Percentiles rank a stretch among this genome's conserved stretches.
Conservation (phyloP, 1,140 invertebrate genomes). For the Brachionus asplanchnoidis region DNA sequence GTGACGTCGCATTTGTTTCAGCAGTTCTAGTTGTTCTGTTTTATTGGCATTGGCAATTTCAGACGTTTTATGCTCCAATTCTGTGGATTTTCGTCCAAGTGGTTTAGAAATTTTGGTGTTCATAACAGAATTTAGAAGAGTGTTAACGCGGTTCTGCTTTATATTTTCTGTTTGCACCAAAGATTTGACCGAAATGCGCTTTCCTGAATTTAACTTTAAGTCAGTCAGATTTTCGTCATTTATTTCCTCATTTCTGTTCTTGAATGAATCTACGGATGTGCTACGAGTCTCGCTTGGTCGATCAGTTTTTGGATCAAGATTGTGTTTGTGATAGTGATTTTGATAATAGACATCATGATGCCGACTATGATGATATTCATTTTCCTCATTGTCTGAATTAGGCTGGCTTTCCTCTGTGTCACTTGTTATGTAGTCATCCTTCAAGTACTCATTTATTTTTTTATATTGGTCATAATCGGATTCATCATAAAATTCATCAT, state of each 20-base stretch:
- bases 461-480: background rate
- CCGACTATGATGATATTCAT: constrained; percentile 1
- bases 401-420: constrained; percentile 12
- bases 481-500: constrained; percentile 33
- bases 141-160: constrained; percentile 18
- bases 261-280: background rate
- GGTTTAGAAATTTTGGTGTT: background rate
- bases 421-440: constrained; percentile 21
- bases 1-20: background rate
- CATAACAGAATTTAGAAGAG: background rate
- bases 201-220: background rate
- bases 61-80: background rate
- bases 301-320: background rate
- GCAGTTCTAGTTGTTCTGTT: background rate
- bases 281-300: background rate
- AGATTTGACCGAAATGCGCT: background rate
- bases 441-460: constrained; percentile 32
- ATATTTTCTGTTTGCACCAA: constrained; percentile 6
- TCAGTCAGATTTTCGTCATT: background rate
- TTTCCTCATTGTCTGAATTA: constrained; percentile 17
- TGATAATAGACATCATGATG: background rate
- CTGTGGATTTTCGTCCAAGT: background rate
- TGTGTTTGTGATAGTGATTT: background rate
- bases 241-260: background rate
- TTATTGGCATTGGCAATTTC: background rate